These are phyloP conservation scores for Papilio polytes DNA, from an alignment of 1,140 invertebrate species.

Conservation along the genomic window DNA sequence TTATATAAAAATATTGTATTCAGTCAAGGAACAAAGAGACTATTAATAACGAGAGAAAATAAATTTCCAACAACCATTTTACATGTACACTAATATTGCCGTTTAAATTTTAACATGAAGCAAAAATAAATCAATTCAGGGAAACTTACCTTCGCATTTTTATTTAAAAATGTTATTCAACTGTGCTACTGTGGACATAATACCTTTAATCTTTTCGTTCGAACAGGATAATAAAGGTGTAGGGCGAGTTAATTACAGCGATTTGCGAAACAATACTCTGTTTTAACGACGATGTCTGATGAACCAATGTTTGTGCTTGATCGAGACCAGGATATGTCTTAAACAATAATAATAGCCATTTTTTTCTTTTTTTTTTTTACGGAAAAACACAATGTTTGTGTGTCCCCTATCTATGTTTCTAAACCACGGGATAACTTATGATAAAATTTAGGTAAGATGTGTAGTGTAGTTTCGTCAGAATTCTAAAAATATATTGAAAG, in stretches of 20 bases:
- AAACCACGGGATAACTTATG: too few species aligned
- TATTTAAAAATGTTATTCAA: not conserved
- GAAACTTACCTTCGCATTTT: not conserved
- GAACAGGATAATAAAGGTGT: not conserved
- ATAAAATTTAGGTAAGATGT: too few species aligned
- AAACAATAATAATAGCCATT: not conserved
- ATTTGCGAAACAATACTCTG: not conserved
- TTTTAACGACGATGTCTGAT: not conserved
- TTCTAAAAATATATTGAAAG: too few species aligned
- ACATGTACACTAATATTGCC: not conserved
- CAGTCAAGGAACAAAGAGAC: too few species aligned
- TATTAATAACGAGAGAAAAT: too few species aligned
- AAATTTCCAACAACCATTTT: too few species aligned
- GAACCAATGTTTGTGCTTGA: not conserved
- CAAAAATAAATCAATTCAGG: not conserved
- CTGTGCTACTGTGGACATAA: not conserved
- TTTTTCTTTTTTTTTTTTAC: not conserved
- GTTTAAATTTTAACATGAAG: not conserved
- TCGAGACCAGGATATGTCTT: not conserved
- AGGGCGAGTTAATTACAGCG: not conserved
- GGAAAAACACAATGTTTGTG: too few species aligned
- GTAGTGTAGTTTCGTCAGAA: too few species aligned
- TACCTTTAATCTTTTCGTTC: not conserved
- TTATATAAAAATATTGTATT: too few species aligned
- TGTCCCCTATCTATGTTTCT: too few species aligned